phyloP scores from a whole-genome alignment of 2,797 vertebrate species.

The Galaxias olidus region DNA sequence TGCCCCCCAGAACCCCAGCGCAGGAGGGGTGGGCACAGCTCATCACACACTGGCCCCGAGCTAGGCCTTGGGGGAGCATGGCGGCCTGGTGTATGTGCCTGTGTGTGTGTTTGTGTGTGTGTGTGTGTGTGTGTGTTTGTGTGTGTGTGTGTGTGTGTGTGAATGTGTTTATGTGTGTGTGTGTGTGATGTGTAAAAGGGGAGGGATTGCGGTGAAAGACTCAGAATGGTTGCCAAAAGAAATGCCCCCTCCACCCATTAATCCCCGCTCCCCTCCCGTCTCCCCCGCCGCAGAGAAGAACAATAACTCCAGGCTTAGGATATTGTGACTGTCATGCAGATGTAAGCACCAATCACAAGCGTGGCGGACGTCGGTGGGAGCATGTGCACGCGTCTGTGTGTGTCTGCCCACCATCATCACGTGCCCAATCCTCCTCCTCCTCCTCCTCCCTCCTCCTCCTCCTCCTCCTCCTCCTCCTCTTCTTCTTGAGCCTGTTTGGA shows the following conservation, averaged over 20 bases:
- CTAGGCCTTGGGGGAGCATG: conserved; percentile 48
- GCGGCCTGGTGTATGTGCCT: neutral
- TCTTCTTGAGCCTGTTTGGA: neutral
- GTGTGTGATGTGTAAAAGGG: conserved; percentile 18
- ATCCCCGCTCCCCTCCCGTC: conserved; percentile 36
- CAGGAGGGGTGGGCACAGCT: conserved; percentile 50
- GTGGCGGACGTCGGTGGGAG: conserved; percentile 30
- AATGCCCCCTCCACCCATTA: conserved; percentile 46
- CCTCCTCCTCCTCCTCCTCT: neutral
- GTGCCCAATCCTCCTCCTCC: too few species aligned
- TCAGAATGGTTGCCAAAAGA: conserved; percentile 43
- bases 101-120: conserved; percentile 1
- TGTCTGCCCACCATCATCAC: too few species aligned
- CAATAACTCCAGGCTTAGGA: conserved; percentile 20
- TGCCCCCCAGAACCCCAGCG: conserved; percentile 25
- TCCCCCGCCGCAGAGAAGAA: conserved; percentile 9
- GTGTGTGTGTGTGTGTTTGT: conserved; percentile 4
- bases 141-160: neutral
- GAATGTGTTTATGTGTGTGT: conserved; percentile 28
- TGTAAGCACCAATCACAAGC: conserved; percentile 8
- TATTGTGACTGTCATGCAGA: conserved; percentile 8
- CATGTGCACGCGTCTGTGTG: too few species aligned
- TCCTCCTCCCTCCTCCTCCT: too few species aligned
- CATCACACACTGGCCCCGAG: conserved; percentile 60
- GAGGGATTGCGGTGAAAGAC: conserved; percentile 28